phyloP scores from a whole-genome alignment of 2,797 vertebrate species.

The Linurgus olivaceus region DNA sequence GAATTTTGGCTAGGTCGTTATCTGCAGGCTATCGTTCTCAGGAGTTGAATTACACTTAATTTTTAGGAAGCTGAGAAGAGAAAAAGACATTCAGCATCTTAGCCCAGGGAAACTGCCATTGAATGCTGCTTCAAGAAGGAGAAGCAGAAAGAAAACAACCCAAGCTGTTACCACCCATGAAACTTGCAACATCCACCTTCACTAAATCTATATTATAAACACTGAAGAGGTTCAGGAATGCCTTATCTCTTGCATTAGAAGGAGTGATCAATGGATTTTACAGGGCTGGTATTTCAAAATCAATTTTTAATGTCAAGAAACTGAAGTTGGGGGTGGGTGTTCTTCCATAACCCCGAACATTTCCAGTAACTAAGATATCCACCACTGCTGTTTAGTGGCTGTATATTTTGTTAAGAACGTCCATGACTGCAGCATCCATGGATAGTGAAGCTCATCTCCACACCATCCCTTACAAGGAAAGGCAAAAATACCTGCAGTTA shows the following conservation, averaged over 20 bases:
- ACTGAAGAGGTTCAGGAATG: not conserved
- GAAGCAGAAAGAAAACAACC: not conserved
- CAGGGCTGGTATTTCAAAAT: not conserved
- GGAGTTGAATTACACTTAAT: not conserved
- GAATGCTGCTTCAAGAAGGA: not conserved
- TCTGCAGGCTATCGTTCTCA: not conserved
- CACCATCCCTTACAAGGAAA: not conserved
- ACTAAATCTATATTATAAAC: not conserved
- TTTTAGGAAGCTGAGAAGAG: slow-evolving; percentile 14
- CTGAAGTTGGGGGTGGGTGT: not conserved
- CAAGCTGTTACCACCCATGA: not conserved
- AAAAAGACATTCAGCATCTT: not conserved
- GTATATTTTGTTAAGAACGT: not conserved
- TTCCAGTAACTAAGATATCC: not conserved
- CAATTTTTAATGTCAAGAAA: slow-evolving; percentile 25
- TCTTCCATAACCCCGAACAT: not conserved
- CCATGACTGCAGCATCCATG: not conserved
- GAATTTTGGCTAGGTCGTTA: not conserved
- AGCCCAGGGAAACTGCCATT: not conserved
- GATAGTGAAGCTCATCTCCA: not conserved
- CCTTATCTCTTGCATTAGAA: slow-evolving; percentile 4
- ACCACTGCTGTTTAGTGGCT: not conserved
- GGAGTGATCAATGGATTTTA: slow-evolving; percentile 20
- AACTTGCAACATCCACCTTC: not conserved
- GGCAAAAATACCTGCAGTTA: not conserved